These are phyloP conservation scores for Betta splendens DNA, from an alignment of 2,797 vertebrate genomes.

Conservation along the genomic window DNA sequence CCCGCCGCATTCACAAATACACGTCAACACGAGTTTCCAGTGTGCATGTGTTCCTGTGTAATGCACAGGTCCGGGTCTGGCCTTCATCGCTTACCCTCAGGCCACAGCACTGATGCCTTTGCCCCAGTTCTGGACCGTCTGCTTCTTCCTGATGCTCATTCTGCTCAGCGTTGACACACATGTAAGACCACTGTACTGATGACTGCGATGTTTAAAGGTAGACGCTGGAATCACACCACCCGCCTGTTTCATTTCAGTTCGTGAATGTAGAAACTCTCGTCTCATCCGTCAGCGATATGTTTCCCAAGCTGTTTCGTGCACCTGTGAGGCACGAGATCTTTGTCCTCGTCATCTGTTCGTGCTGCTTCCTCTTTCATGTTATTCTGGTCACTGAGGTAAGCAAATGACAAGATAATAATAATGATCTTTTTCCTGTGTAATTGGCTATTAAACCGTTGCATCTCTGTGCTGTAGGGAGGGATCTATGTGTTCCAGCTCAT, in stretches of 20 bases:
- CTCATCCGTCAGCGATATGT: conserved; percentile 52
- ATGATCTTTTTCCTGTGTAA: too few species aligned
- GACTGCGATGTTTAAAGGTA: neutral
- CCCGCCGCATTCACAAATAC: neutral
- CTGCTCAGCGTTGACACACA: conserved; percentile 84
- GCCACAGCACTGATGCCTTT: conserved; percentile 70
- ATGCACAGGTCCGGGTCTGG: conserved; percentile 67
- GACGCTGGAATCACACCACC: too few species aligned
- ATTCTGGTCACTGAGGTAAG: conserved; percentile 58
- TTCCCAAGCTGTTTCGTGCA: conserved; percentile 36
- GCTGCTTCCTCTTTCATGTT: conserved; percentile 48
- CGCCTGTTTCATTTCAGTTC: conserved; percentile 49
- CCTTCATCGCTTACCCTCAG: conserved; percentile 72
- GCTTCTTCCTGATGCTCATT: conserved; percentile 75
- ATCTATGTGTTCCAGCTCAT: conserved; percentile 88
- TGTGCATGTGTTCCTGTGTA: neutral
- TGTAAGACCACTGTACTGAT: conserved; percentile 54
- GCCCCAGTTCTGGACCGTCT: conserved; percentile 66
- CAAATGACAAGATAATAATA: too few species aligned
- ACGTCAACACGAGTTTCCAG: neutral
- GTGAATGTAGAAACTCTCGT: conserved; percentile 48
- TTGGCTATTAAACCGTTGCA: neutral
- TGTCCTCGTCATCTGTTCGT: conserved; percentile 48
- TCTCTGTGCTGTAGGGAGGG: conserved; percentile 47
- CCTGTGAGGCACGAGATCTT: conserved; percentile 47